Base-by-base conservation (phyloP, 2,888 invertebrate species). In the Gastracanthus pulcherrimus region DNA sequence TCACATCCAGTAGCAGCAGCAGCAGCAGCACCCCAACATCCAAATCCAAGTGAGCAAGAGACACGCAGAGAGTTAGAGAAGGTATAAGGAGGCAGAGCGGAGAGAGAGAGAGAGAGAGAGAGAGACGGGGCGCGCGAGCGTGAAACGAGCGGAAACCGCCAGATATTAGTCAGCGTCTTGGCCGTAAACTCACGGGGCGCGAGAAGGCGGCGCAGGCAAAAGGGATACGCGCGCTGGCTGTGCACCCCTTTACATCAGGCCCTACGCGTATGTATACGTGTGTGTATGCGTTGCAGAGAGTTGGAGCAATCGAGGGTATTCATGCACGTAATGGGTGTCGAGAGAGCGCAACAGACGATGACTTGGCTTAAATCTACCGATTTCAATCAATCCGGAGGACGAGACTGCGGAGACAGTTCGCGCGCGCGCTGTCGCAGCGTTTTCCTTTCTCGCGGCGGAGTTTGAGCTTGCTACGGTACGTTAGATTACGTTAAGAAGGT, bases 91-190 rank as follows among this genome's bases (percentile, higher is more conserved):
- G 26, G 55, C 55, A 55, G 75, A 81, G 76, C 70, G 69, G n/a
- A 71, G 75, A 64, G 60, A 81, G 34, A 69, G 62, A 34, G 80
- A 62, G 62, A 71, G 82, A n/a, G n/a, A 71, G 75, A 64, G 60
- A 81, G 34, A 69, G 62, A 34, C 78, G 55, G 62, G 75, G 82
- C 75, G 88, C 87, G 89, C 78, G 84, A 89, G 90, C 90, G 89
- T 91, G 90, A 90, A 91, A 91, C 85, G 89, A 90, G 88, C 89
- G 89, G 88, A 91, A 91, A 90, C 89, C 89, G 87, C 87, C 84
- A 88, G 89, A 90, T 90, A 91, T 91, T 91, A 91, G 91, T 91
- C 90, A 90, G 89, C 89, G 89, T 90, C 90, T 90, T 91, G 86
- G 88, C 84, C 81, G 85, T 85, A 84, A 85, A 82, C 81, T 84